Percentiles rank a stretch among this genome's conserved stretches.
phyloP scores from a whole-genome alignment of 2,888 invertebrate species.

The Cactoblastis cactorum region DNA sequence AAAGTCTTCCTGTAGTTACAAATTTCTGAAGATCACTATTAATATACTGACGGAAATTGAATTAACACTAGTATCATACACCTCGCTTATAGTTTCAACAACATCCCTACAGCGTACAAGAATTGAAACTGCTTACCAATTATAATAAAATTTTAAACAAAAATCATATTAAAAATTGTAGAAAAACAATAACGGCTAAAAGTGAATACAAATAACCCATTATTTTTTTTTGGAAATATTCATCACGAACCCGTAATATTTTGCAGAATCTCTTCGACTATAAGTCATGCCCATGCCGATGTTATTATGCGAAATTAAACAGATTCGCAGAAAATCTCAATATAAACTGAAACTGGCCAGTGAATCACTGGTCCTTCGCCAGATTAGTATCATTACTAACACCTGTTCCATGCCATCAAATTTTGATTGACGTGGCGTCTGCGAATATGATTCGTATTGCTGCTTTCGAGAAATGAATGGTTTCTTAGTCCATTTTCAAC shows the following conservation, averaged over 20 bases:
- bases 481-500: too few relatives aligned
- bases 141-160: too few relatives aligned
- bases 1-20: background rate
- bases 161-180: background rate
- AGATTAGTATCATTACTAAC: constrained; percentile 5
- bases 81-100: too few relatives aligned
- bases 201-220: background rate
- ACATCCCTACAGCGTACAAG: too few relatives aligned
- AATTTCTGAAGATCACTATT: too few relatives aligned
- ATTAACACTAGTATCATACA: too few relatives aligned
- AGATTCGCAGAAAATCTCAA: background rate
- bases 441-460: background rate
- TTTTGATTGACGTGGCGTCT: constrained; percentile 1
- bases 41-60: too few relatives aligned
- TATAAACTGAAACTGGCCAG: background rate
- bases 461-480: background rate
- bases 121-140: too few relatives aligned
- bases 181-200: background rate
- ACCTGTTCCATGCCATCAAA: constrained; percentile 3
- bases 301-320: background rate
- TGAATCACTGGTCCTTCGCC: constrained; percentile 2
- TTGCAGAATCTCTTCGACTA: background rate
- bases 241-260: background rate
- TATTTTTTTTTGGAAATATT: background rate
- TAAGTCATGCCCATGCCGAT: too few relatives aligned